A percentile compares a stretch with the other conserved stretches of the same genome.
Conservation (phyloP, 1,140 invertebrate genomes). For the Diploscapter pachys region DNA sequence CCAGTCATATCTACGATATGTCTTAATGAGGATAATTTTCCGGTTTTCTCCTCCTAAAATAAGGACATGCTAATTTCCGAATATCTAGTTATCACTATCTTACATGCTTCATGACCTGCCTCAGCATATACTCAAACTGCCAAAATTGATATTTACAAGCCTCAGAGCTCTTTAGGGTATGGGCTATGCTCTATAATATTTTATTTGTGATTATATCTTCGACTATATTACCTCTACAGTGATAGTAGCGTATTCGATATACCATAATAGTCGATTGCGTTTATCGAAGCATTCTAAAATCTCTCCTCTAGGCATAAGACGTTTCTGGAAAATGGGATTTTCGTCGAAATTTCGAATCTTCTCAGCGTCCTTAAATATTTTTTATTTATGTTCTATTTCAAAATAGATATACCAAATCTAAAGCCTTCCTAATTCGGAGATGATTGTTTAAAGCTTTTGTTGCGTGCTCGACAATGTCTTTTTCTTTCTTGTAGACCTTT, state of each 20-base stretch:
- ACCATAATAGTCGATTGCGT: constrained; percentile 56
- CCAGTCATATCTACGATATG: constrained; percentile 57
- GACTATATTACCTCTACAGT: constrained; percentile 49
- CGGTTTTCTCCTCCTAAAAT: constrained; percentile 49
- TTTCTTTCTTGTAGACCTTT: constrained; percentile 40
- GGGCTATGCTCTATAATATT: constrained; percentile 49
- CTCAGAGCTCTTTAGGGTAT: constrained; percentile 50
- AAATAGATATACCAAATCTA: constrained; percentile 42
- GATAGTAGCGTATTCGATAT: constrained; percentile 55
- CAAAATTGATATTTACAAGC: constrained; percentile 54
- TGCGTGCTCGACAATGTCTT: constrained; percentile 52
- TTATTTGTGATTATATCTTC: neutral
- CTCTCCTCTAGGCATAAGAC: constrained; percentile 49
- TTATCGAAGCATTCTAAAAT: constrained; percentile 46
- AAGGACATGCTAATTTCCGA: neutral
- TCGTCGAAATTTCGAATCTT: constrained; percentile 50
- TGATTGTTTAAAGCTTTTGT: constrained; percentile 50
- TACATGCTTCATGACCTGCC: constrained; percentile 52
- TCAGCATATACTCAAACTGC: constrained; percentile 59
- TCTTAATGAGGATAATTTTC: constrained; percentile 47
- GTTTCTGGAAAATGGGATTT: constrained; percentile 54
- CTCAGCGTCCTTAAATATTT: constrained; percentile 45
- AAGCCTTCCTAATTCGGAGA: constrained; percentile 50
- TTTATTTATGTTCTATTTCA: neutral
- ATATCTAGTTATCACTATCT: constrained; percentile 4